A percentile compares a stretch with the other conserved stretches of the same genome.
Evolutionary conservation across 2,888 invertebrate genomes (phyloP).

Genomic region (Nycteola revayana): DNA sequence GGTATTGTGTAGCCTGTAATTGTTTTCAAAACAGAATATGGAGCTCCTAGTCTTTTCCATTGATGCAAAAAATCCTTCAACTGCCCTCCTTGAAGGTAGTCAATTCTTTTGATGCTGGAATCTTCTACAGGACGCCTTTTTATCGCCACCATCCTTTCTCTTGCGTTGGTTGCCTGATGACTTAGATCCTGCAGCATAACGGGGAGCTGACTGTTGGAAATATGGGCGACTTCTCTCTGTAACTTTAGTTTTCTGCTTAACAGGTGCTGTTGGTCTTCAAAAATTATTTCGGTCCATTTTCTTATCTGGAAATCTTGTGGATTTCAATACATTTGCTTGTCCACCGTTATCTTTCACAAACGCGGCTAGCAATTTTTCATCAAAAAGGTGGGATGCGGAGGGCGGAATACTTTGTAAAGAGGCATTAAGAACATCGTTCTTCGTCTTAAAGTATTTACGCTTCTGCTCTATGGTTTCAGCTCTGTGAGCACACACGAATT

Average conservation of each 20-base stretch:
- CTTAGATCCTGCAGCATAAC: background rate
- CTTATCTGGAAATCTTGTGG: slow-evolving; percentile 4
- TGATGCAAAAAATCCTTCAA: no score
- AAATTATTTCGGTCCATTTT: background rate
- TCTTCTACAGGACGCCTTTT: no score
- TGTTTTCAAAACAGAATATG: no score
- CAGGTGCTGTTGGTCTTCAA: slow-evolving; percentile 1
- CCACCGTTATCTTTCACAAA: slow-evolving; percentile 6
- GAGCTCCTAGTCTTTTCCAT: no score
- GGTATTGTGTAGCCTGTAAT: no score
- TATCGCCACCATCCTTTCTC: no score
- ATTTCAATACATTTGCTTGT: slow-evolving; percentile 1
- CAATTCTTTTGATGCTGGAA: slow-evolving; percentile 6
- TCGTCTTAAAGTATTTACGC: slow-evolving; percentile 6
- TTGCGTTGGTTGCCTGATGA: no score
- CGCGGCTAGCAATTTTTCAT: background rate
- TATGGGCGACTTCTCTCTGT: no score
- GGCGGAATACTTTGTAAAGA: slow-evolving; percentile 3
- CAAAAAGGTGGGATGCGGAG: slow-evolving; percentile 3
- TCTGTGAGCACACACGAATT: slow-evolving; percentile 16
- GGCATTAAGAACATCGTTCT: background rate
- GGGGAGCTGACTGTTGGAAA: no score
- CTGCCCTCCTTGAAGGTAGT: slow-evolving; percentile 6
- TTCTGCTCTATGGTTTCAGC: slow-evolving; percentile 15
- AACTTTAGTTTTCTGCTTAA: no score